Evolutionary conservation across 1,140 invertebrate genomes (phyloP), one percentile per base, ranked within the genome.

Genomic region (Calliphora vicina): DNA sequence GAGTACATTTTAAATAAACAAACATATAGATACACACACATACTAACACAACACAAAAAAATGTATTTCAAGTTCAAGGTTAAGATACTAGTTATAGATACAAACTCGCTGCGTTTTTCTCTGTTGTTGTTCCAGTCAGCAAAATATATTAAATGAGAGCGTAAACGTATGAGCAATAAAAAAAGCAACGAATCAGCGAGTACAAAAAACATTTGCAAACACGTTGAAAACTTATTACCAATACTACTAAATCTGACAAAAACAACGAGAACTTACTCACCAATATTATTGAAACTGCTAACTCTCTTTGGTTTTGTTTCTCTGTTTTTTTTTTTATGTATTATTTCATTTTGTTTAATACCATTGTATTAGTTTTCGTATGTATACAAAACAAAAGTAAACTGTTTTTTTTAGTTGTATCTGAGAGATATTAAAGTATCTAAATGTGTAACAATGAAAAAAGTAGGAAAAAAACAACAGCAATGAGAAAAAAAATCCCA

Each of bases 31-130:
- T 13, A 57, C 17, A 57, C 50, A n/a, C 50, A 57, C 72, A 73
- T 57, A 57, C 50, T n/a, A n/a, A 57, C 6, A 67, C 61, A 67
- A 67, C 43, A 57, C n/a, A 50, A 57, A 84, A 81, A 82, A 86
- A 85, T 88, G 85, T 88, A 83, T 88, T 88, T 88, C 88, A 88
- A 88, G 88, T 88, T 88, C 88, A 88, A 88, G 88, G 88, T 88
- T 88, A 88, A 88, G 88, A 89, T 88, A 88, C 88, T 87, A 88
- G 88, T 76, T 76, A 20, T 76, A 76, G 73, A 76, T 76, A 76
- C 29, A 42, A 76, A 76, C 73, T 76, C 73, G 35, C 20, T 67
- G 61, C n/a, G 9, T 23, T 35, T 35, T 10, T 35, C 35, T 35
- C 35, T 35, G 35, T 35, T 35, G 35, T 35, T 50, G 45, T 50